phyloP scores from a whole-genome alignment of 1,140 invertebrate species.

The Asobara japonica region DNA sequence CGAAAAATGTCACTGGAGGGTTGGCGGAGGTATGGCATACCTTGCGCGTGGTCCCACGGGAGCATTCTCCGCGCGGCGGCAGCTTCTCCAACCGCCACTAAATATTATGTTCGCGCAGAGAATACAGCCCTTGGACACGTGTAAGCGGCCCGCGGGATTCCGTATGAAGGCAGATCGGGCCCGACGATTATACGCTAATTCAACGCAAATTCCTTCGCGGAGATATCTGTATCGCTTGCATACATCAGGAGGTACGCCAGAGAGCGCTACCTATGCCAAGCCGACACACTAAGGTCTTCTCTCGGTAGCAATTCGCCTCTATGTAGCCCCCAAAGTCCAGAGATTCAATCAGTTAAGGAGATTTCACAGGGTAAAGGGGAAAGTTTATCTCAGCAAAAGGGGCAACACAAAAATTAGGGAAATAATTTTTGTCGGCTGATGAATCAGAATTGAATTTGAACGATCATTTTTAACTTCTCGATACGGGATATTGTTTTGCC shows the following conservation, averaged over 20 bases:
- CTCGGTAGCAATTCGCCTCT: not conserved
- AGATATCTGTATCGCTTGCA: constrained; percentile 64
- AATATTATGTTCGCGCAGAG: constrained; percentile 61
- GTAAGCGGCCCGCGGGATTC: constrained; percentile 64
- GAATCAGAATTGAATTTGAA: too few species aligned
- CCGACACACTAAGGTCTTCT: constrained; percentile 10
- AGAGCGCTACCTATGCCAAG: constrained; percentile 23
- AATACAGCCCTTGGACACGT: constrained; percentile 63
- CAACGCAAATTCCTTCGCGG: constrained; percentile 63
- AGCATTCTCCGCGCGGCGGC: constrained; percentile 21
- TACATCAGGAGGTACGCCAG: constrained; percentile 51
- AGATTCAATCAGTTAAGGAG: constrained; percentile 2
- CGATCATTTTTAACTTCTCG: too few species aligned
- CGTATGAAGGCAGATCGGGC: constrained; percentile 61
- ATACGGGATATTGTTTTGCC: too few species aligned
- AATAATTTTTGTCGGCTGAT: too few species aligned
- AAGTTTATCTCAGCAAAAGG: not conserved
- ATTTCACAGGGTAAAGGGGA: not conserved
- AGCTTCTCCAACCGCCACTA: constrained; percentile 49
- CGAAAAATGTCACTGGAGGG: constrained; percentile 13
- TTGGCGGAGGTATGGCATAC: constrained; percentile 37
- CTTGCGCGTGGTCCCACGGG: constrained; percentile 44
- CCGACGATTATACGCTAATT: constrained; percentile 66
- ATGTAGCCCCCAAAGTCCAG: not conserved
- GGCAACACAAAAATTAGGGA: too few species aligned